Evolutionary conservation across 2,888 invertebrate genomes (phyloP), one percentile per base, ranked within the genome.

Genomic region (Oxyteleia sp.): DNA sequence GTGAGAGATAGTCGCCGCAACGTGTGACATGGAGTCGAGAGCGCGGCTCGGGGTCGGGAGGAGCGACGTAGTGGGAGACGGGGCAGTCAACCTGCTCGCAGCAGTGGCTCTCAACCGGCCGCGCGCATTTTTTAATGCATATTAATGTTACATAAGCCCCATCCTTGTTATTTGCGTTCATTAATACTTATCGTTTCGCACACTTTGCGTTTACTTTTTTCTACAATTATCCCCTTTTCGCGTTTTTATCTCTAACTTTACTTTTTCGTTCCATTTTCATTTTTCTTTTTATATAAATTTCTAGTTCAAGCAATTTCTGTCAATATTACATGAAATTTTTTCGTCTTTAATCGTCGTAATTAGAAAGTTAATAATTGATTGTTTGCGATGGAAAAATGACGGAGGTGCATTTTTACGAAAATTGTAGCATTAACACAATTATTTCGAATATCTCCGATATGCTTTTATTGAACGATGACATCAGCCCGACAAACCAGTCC

Each of bases 1-100:
- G 92, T 89, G 68, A 74, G 84, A 88, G 89, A 89, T 89, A 89
- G 85, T 84, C 81, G 53, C 66, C 82, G 87, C 90, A 86, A 85
- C 90, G 89, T 90, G 91, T 91, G 90, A 90, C 90, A 86, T 79
- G 89, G 90, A 88, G 87, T 83, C 72, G 81, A 63, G 86, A 87
- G 87, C 85, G 79, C 78, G 79, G 85, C 74, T 79, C 57, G 83
- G 82, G 68, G 83, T 68, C 18, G 66, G 82, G 82, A 51, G 66
- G 47, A 72, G 72, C 82, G 61, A 84, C 75, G 61, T 84, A 55
- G 83, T 76, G 87, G 84, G 82, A 82, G 83, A 87, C 83, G 85
- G 88, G 86, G 87, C 87, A 92, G 90, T 92, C 91, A 91, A 92
- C 91, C 91, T 92, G 92, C 91, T 91, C 88, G 87, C 71, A 49